Evolutionary conservation across 1,140 invertebrate genomes (phyloP).

Genomic region (Drosophila aff.): DNA sequence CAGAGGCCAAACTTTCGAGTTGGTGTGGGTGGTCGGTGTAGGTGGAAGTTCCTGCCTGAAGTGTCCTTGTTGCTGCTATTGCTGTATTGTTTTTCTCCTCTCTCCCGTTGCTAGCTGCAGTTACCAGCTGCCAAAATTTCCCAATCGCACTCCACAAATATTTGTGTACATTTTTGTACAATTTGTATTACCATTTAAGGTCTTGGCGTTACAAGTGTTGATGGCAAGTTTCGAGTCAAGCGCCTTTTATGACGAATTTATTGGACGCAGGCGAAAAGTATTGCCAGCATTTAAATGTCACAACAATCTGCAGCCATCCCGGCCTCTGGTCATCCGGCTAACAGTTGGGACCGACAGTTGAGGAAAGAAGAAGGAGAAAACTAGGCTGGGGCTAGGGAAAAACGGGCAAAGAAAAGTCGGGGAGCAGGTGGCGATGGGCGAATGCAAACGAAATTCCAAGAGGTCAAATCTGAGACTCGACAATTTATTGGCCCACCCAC

Average conservation of each 20-base stretch:
- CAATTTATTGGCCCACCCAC: conserved; percentile 28
- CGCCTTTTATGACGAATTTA: conserved; percentile 61
- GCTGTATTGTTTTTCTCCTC: conserved; percentile 27
- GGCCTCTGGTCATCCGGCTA: conserved; percentile 12
- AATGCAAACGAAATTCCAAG: conserved; percentile 12
- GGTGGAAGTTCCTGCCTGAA: conserved; percentile 5
- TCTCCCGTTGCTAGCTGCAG: conserved; percentile 24
- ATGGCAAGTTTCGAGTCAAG: conserved; percentile 58
- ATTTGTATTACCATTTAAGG: conserved; percentile 48
- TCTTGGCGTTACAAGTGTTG: conserved; percentile 58
- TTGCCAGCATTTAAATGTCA: conserved; percentile 51
- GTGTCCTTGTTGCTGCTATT: conserved; percentile 48
- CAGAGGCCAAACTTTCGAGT: conserved; percentile 41
- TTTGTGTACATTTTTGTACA: conserved; percentile 51
- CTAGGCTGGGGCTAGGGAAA: neutral
- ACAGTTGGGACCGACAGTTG: conserved; percentile 50
- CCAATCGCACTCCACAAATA: conserved; percentile 54
- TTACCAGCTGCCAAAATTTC: conserved; percentile 60
- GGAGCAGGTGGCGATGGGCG: conserved; percentile 11
- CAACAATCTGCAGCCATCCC: conserved; percentile 46
- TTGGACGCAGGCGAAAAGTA: conserved; percentile 45
- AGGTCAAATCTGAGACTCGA: conserved; percentile 16
- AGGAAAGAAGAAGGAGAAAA: neutral
- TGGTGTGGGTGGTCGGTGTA: neutral
- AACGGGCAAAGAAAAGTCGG: conserved; percentile 7